A percentile compares a stretch with the other conserved stretches of the same genome.
phyloP scores from a whole-genome alignment of 2,888 invertebrate species.

The Drosophila flavopinicola region DNA sequence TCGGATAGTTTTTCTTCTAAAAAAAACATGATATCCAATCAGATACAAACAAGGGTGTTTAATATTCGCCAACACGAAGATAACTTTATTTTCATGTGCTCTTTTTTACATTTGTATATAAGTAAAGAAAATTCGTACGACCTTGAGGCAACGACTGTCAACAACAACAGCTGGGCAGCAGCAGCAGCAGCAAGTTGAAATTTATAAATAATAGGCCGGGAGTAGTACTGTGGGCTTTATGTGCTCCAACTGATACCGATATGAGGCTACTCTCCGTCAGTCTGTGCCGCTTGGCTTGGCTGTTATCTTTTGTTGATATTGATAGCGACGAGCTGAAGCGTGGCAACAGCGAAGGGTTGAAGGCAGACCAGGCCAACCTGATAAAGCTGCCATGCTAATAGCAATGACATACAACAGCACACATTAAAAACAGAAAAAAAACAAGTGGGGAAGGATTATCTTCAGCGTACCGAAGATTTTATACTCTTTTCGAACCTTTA shows the following conservation, averaged over 20 bases:
- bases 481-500: too few relatives aligned
- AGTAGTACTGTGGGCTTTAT: constrained; percentile 7
- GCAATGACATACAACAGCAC: constrained; percentile 12
- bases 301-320: constrained; percentile 70
- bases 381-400: constrained; percentile 39
- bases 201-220: constrained; percentile 55
- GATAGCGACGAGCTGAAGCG: constrained; percentile 42
- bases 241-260: constrained; percentile 44
- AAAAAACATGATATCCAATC: too few relatives aligned
- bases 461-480: too few relatives aligned
- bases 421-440: too few relatives aligned
- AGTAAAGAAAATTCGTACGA: constrained; percentile 51
- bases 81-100: background rate
- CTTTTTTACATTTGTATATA: background rate
- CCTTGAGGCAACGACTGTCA: constrained; percentile 56
- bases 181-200: constrained; percentile 30
- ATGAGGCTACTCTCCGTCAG: constrained; percentile 11
- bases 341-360: constrained; percentile 22
- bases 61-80: background rate
- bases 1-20: too few relatives aligned
- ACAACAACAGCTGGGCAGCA: constrained; percentile 46
- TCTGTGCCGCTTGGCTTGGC: constrained; percentile 9
- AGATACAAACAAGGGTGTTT: constrained; percentile 15
- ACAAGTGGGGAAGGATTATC: too few relatives aligned
- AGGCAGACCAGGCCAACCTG: constrained; percentile 22